Base-by-base conservation (phyloP, 2,888 invertebrate genomes). In the Apoderus coryli region DNA sequence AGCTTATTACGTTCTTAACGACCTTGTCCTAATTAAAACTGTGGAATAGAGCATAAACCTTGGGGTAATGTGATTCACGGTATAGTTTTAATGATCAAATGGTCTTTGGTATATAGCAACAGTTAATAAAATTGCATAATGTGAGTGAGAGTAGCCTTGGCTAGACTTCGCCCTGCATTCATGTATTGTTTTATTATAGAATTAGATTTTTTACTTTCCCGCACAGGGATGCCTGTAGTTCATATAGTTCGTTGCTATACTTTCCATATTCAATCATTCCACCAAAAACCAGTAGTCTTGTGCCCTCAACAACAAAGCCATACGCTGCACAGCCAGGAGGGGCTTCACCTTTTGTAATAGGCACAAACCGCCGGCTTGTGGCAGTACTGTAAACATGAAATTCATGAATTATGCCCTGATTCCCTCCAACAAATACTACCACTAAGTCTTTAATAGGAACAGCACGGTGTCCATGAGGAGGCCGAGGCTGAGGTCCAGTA, bases 241-340 rank as follows among this genome's bases (percentile, higher is more conserved):
- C 98, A 58, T 88, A 95, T 30, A 98, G 63, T 57, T 98, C 96
- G 63, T 90, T 93, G 29, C 95, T 93, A 63, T 98, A 98, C 65
- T 96, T 93, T 44, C 96, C 96, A 69, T 95, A 98, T 61, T 98
- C 98, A 37, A 96, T 86, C 98, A 99, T 98, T 39, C 98, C 98
- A 49, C 98, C 98, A 64, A 98, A 98, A 32, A 95, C 89, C 42
- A 95, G 72, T 39, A 98, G 79, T 30, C 93, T 71, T 6, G 92
- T 93, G 9, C 90, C 92, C 61, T 96, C 93, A 35, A 92, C 90
- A 22, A 95, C 89, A 63, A 98, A 93, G 14, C 98, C 98, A 63
- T 93, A 98, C 3, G 98, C 98, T 25, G 98, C 98, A 65, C 95
- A 95, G 53, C 96, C 96, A 46, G 92, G 92, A 12, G 96, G 96